Percentiles rank a stretch among this genome's conserved stretches.
Conservation (phyloP, 2,888 invertebrate genomes). For the Erpobdella octoculata region DNA sequence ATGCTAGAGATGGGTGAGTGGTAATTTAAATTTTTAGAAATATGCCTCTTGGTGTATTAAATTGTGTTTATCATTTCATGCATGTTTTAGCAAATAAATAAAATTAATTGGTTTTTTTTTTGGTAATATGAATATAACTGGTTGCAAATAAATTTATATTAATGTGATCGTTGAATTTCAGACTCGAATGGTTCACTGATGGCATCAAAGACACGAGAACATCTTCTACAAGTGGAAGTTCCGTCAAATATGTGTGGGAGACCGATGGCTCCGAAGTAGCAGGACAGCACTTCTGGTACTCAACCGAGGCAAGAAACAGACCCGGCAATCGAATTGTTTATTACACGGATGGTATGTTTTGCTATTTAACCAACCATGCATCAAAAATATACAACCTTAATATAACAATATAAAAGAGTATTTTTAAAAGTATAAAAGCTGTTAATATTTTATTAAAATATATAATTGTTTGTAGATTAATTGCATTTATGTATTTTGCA, state of each 20-base stretch:
- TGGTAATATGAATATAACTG: too few species aligned
- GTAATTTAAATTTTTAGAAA: too few species aligned
- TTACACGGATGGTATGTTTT: neutral
- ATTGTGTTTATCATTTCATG: too few species aligned
- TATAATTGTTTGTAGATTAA: too few species aligned
- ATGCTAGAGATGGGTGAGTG: conserved; percentile 43
- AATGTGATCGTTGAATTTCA: too few species aligned
- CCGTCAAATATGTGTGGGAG: conserved; percentile 54
- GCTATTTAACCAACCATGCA: neutral
- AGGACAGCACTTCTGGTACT: conserved; percentile 41
- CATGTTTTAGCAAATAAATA: too few species aligned
- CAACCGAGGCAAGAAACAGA: conserved; percentile 39
- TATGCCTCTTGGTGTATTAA: too few species aligned
- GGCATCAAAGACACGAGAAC: conserved; percentile 51
- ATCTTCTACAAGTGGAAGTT: conserved; percentile 9
- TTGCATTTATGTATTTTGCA: too few species aligned
- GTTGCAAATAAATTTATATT: too few species aligned
- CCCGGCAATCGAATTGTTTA: conserved; percentile 53
- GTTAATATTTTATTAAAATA: too few species aligned
- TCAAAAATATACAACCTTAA: neutral
- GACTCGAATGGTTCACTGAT: conserved; percentile 77
- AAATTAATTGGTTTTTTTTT: too few species aligned
- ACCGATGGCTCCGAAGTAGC: conserved; percentile 63
- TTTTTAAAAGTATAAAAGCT: too few species aligned
- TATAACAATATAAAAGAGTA: neutral